These are phyloP conservation scores for Bucco capensis DNA, from an alignment of 2,113 vertebrate genomes.

Conservation along the genomic window DNA sequence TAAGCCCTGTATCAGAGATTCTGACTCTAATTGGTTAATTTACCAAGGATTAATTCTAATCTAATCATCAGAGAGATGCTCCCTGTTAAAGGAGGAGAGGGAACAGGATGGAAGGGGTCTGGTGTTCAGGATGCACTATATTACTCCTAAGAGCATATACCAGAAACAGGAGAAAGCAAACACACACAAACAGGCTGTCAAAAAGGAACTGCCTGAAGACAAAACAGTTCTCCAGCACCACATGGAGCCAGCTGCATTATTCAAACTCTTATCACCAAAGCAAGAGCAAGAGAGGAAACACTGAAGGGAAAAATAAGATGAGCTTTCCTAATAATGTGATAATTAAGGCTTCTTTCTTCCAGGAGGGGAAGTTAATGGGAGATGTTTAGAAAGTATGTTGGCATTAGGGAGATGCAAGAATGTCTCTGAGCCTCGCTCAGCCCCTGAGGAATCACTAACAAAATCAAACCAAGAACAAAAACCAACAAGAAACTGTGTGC, in stretches of 20 bases:
- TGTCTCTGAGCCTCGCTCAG: not conserved
- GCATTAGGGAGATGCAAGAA: not conserved
- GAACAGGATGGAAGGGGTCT: not conserved
- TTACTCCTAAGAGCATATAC: not conserved
- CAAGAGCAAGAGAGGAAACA: not conserved
- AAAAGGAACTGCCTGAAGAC: slow-evolving; percentile 36
- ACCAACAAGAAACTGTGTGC: not conserved
- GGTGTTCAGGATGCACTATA: not conserved
- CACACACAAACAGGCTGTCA: not conserved
- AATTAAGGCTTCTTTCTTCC: not conserved
- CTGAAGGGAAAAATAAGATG: not conserved
- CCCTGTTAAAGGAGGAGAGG: not conserved
- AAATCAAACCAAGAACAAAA: not conserved
- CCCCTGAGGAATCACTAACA: not conserved
- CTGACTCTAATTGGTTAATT: not conserved
- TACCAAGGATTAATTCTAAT: not conserved
- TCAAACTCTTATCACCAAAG: slow-evolving; percentile 13
- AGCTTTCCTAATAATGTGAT: not conserved
- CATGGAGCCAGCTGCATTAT: not conserved
- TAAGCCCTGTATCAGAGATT: not conserved
- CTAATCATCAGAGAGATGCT: not conserved
- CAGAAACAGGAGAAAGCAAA: not conserved
- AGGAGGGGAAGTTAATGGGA: not conserved
- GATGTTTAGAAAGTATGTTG: not conserved
- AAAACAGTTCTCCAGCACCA: not conserved